Conservation (phyloP, 2,888 invertebrate genomes). For the Odontocolon sp. region DNA sequence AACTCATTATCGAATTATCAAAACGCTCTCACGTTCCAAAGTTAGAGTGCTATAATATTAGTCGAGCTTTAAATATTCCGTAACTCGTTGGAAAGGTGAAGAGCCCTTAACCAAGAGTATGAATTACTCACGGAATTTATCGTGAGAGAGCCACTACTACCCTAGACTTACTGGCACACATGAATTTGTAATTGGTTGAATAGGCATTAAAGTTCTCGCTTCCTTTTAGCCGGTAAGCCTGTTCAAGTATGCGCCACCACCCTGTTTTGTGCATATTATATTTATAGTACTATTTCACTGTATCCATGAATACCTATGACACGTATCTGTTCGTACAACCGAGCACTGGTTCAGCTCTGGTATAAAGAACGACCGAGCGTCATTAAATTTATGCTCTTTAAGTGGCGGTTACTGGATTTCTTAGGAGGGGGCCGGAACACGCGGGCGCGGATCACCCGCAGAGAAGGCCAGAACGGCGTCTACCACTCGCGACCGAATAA, state of each 20-base stretch:
- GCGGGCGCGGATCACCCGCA: conserved; percentile 12
- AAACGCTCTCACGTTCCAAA: neutral
- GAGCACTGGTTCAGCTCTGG: neutral
- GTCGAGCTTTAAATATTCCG: neutral
- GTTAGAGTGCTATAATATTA: neutral
- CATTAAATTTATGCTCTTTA: conserved; percentile 64
- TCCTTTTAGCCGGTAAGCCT: neutral
- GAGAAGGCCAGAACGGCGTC: neutral
- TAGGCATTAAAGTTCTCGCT: conserved; percentile 23
- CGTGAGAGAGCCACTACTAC: conserved; percentile 1
- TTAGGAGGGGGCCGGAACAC: conserved; percentile 32
- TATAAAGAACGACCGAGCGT: conserved; percentile 38
- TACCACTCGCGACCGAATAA: neutral
- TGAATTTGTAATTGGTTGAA: conserved; percentile 33
- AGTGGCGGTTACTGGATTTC: conserved; percentile 63
- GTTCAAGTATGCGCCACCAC: neutral
- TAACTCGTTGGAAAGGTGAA: neutral
- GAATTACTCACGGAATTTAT: conserved; percentile 23
- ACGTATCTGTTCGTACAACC: conserved; percentile 27
- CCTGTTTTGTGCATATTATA: conserved; percentile 2
- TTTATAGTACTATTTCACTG: conserved; percentile 36
- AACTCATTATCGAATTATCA: conserved; percentile 11
- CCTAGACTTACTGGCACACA: neutral
- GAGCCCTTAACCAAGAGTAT: neutral
- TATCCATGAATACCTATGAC: conserved; percentile 46